Evolutionary conservation across 2,888 invertebrate species (phyloP), one percentile per base, ranked within the genome.

Genomic region (Acrocyrtus sp.): DNA sequence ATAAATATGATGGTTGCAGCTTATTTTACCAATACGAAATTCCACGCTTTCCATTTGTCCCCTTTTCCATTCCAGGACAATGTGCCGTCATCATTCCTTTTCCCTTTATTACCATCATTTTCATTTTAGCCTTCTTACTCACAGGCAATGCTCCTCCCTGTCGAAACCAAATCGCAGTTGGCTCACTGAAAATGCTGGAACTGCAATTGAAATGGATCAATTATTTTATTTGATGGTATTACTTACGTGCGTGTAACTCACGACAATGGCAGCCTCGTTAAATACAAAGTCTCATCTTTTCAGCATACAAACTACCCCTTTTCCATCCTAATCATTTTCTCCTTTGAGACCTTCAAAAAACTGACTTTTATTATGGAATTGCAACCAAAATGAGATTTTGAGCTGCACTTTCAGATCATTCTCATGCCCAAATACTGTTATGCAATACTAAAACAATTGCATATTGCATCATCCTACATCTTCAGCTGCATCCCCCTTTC

Each of bases 161-260:
- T 39, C 8, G 39, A 6, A 45, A 17, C 8, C 4, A 34, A 34
- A 34, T 34, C 34, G 34, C 34, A 45, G 45, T 45, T 15, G 19
- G 5, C 15, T 45, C 45, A 45, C 45, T 17, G 45, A 45, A 45
- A 15, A 45, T 15, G n/a, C 17, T 10, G 45, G 45, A 34, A 34
- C 17, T 17, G 5, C 45, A 17, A 45, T 45, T 17, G 19, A 17
- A 24, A 72, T 66, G 60, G 47, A 67, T 53, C 66, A 72, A 61
- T 72, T 66, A 66, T 66, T 72, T 72, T 72, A 66, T 61, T 67
- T 58, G 56, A 67, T 62, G 66, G 62, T 67, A 67, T 73, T 66
- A 73, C 73, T 66, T 67, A 61, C 61, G 67, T 67, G 60, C 60
- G 60, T 68, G 60, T 68, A 68, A n/a, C 60, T 68, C 60, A 43